phyloP scores from a whole-genome alignment of 2,113 vertebrate genomes.

The Protobothrops flavoviridis region DNA sequence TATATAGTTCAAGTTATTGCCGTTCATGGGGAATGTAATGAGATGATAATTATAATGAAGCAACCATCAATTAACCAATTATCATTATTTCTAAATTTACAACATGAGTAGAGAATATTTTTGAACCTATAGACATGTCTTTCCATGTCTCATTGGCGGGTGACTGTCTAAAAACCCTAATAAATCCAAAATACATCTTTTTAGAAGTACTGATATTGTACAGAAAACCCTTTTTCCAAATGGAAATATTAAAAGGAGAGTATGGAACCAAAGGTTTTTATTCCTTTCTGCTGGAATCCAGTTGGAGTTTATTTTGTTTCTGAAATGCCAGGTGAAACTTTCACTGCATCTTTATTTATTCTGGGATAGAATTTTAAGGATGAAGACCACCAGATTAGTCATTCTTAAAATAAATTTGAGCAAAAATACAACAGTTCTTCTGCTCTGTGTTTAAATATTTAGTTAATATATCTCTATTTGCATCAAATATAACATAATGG shows the following conservation, averaged over 20 bases:
- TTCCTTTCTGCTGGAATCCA: neutral
- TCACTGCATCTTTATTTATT: no score
- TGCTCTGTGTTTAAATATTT: no score
- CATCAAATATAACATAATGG: no score
- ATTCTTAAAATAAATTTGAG: no score
- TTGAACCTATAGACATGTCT: neutral
- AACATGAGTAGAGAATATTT: neutral
- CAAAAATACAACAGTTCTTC: no score
- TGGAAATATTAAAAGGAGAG: neutral
- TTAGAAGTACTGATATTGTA: neutral
- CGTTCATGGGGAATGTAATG: neutral
- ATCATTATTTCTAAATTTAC: neutral
- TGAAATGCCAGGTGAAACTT: no score
- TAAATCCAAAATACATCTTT: neutral
- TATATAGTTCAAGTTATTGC: no score
- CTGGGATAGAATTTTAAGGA: no score
- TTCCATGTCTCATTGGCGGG: neutral
- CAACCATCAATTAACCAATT: neutral
- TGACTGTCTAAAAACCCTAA: neutral
- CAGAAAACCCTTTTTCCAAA: neutral
- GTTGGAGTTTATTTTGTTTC: neutral
- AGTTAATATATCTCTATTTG: no score
- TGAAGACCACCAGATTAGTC: no score
- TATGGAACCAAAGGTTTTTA: neutral
- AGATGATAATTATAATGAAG: neutral